Evolutionary conservation across 2,797 vertebrate species (phyloP).

Genomic region (Malacoraja senta): DNA sequence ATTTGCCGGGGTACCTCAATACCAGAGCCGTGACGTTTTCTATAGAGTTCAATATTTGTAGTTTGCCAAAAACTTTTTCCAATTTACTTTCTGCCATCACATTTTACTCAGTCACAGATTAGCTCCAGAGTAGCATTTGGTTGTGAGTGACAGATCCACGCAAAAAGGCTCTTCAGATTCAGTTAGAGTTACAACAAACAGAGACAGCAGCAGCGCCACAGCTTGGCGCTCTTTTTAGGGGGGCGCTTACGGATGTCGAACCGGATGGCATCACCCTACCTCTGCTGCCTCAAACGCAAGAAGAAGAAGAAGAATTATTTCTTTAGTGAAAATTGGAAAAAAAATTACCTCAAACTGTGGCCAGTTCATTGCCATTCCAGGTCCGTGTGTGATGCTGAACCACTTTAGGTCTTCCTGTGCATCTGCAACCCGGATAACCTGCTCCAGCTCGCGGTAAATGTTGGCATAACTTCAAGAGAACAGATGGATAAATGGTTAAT

Average conservation of each 20-base stretch:
- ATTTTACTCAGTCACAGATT: neutral
- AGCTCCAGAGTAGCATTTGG: neutral
- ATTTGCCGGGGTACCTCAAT: neutral
- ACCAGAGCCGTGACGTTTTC: neutral
- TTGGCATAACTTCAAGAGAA: constrained; percentile 64
- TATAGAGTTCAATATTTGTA: neutral
- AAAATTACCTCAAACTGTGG: constrained; percentile 85
- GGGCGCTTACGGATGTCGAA: no score
- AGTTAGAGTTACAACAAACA: no score
- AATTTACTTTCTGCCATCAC: neutral
- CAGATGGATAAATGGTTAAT: constrained; percentile 25
- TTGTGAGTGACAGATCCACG: neutral
- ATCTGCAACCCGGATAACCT: constrained; percentile 71
- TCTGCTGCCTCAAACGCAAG: no score
- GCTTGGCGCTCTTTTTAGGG: no score
- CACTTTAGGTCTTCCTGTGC: constrained; percentile 85
- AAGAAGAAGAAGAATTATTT: no score
- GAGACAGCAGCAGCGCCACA: no score
- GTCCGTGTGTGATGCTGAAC: constrained; percentile 79
- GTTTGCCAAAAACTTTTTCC: neutral
- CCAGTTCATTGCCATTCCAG: constrained; percentile 96
- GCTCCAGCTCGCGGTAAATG: constrained; percentile 84
- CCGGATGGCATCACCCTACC: no score
- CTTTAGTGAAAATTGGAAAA: no score
- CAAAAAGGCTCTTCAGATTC: neutral